Conservation (phyloP, 1,140 invertebrate genomes). For the Dreissena polymorpha region DNA sequence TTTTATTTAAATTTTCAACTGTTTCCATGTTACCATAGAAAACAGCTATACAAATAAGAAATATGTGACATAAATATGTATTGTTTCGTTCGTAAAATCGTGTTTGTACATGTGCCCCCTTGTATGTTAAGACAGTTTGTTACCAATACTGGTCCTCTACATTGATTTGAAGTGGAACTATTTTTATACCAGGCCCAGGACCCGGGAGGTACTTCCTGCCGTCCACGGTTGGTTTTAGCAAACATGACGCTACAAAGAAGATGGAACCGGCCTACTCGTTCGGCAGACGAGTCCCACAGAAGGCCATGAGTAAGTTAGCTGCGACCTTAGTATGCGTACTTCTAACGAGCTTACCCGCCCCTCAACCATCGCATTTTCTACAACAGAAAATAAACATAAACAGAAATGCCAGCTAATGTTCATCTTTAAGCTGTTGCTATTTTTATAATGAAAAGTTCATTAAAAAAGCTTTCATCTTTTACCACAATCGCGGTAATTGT, state of each 20-base stretch:
- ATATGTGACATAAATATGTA: too few species aligned
- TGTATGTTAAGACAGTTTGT: too few species aligned
- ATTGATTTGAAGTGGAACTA: too few species aligned
- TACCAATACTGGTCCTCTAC: too few species aligned
- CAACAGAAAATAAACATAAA: background rate
- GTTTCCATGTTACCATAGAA: too few species aligned
- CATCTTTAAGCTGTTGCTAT: background rate
- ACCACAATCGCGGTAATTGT: background rate
- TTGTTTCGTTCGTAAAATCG: too few species aligned
- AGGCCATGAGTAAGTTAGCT: slow-evolving; percentile 1
- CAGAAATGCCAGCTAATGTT: background rate
- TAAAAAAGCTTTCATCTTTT: background rate
- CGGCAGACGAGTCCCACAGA: slow-evolving; percentile 54
- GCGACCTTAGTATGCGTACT: background rate
- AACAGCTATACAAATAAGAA: too few species aligned
- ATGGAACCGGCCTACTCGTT: slow-evolving; percentile 68
- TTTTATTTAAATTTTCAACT: too few species aligned
- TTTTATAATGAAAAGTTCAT: slow-evolving; percentile 17
- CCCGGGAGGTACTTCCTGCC: slow-evolving; percentile 67
- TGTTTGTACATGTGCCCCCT: too few species aligned
- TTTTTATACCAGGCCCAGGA: slow-evolving; percentile 61
- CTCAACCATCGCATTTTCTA: background rate
- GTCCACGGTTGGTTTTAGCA: slow-evolving; percentile 59
- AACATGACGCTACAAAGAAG: slow-evolving; percentile 68
- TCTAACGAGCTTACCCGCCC: background rate